Percentiles rank a stretch among this genome's conserved stretches.
Evolutionary conservation across 2,888 invertebrate species (phyloP).

Genomic region (Nomada fabriciana): DNA sequence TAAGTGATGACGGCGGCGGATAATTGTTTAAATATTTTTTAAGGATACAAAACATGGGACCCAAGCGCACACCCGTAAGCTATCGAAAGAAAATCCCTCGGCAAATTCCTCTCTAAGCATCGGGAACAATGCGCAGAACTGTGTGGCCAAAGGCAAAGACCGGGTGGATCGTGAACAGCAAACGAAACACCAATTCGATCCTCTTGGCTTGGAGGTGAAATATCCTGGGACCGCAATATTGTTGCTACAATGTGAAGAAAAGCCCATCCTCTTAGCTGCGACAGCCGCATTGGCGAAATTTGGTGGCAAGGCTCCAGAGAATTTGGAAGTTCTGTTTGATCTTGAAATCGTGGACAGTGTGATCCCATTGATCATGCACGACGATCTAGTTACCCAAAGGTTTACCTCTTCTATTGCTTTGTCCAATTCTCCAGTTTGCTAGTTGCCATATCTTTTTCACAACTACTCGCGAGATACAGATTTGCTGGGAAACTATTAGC

Average conservation of each 20-base stretch:
- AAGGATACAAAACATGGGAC: slow-evolving; percentile 36
- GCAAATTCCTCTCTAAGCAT: background rate
- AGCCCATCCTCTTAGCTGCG: slow-evolving; percentile 83
- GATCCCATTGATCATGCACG: slow-evolving; percentile 74
- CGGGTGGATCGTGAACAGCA: slow-evolving; percentile 65
- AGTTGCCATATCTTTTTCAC: background rate
- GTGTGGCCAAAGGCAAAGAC: slow-evolving; percentile 64
- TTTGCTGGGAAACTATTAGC: slow-evolving; percentile 86
- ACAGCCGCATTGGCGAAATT: slow-evolving; percentile 85
- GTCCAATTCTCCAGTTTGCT: background rate
- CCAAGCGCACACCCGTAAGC: slow-evolving; percentile 45
- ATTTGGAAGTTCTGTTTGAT: slow-evolving; percentile 75
- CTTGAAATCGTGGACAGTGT: slow-evolving; percentile 73
- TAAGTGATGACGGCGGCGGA: background rate
- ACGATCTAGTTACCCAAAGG: slow-evolving; percentile 78
- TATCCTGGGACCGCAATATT: slow-evolving; percentile 77
- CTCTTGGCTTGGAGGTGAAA: slow-evolving; percentile 72
- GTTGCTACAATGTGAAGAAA: slow-evolving; percentile 76
- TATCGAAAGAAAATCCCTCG: background rate
- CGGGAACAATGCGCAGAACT: slow-evolving; percentile 55
- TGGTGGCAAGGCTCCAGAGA: slow-evolving; percentile 83
- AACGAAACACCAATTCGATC: slow-evolving; percentile 68
- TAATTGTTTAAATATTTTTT: background rate
- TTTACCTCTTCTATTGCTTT: slow-evolving; percentile 27
- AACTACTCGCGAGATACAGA: slow-evolving; percentile 70